Evolutionary conservation across 2,797 vertebrate species (phyloP), one percentile per base, ranked within the genome.

Genomic region (Coranthus polyacanthus): DNA sequence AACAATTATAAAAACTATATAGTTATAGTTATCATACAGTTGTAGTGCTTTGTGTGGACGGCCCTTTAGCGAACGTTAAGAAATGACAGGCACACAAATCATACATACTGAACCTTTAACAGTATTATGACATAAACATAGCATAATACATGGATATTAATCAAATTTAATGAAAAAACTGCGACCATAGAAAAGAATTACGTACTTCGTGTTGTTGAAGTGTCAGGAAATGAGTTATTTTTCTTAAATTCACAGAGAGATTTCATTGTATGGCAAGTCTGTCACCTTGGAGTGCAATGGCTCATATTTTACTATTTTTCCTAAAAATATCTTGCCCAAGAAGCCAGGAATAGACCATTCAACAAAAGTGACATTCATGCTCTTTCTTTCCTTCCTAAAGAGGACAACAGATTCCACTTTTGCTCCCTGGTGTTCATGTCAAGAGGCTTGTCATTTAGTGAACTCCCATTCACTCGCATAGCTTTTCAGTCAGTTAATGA

Each of bases 371-470:
- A 41, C 42, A 64, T 64, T 38, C 2, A 11, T 29, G 45, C 54
- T 56, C 56, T 44, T 41, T 60, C n/a, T 47, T 18, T 72, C 39
- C 3, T 29, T 52, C 67, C 44, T 50, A 15, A 78, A 59, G 24
- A 60, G 36, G 51, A 76, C 38, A 78, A 56, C 61, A 60, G 37
- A 10, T 67, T 70, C 11, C 29, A 20, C 43, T 69, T 58, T 21
- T 57, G 36, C 75, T 73, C 52, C 47, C 45, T 21, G 36, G 44
- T 57, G 52, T n/a, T n/a, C n/a, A n/a, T n/a, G n/a, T 76, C 68
- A 60, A 69, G 75, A 78, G 61, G 53, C 72, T 72, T 72, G 55
- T 65, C 57, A 57, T 76, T 75, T 59, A 79, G 52, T 1, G 3
- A 20, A 4, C 52, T 61, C 41, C 51, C 38, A 62, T 67, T 76